Conservation (phyloP, 2,888 invertebrate genomes). For the Drosophila rellima region DNA sequence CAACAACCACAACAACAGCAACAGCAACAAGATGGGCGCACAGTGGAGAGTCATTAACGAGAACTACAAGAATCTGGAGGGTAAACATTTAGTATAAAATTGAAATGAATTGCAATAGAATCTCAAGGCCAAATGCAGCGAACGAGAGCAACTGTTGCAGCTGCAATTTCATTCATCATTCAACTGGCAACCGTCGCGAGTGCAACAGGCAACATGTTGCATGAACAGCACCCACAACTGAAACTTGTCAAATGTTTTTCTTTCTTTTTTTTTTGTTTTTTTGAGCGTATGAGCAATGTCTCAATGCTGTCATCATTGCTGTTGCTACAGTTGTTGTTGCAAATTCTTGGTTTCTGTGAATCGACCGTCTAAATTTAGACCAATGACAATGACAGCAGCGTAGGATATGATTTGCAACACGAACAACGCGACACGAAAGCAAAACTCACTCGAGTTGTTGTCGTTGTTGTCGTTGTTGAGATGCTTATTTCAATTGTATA, state of each 20-base stretch:
- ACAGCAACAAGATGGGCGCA: constrained; percentile 67
- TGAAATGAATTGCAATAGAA: not conserved
- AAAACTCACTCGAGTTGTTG: constrained; percentile 4
- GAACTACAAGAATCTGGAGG: constrained; percentile 83
- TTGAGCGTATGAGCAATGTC: constrained; percentile 22
- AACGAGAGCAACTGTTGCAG: constrained; percentile 1
- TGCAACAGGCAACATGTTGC: constrained; percentile 47
- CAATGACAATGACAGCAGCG: constrained; percentile 64
- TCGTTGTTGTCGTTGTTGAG: not conserved
- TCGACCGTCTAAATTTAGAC: constrained; percentile 67
- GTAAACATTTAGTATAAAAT: constrained; percentile 57
- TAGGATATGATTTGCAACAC: constrained; percentile 64
- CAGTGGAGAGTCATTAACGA: constrained; percentile 82
- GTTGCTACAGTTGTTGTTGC: constrained; percentile 28
- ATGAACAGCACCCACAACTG: constrained; percentile 21
- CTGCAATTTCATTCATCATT: constrained; percentile 33
- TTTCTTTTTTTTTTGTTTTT: not conserved
- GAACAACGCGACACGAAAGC: constrained; percentile 8
- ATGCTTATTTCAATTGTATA: constrained; percentile 9
- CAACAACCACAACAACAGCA: constrained; percentile 6
- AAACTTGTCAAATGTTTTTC: constrained; percentile 14
- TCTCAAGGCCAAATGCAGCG: constrained; percentile 12
- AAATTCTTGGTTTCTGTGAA: constrained; percentile 61
- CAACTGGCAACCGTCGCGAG: constrained; percentile 7
- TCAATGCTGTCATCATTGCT: constrained; percentile 21